Evolutionary conservation across 2,113 vertebrate species (phyloP), one percentile per base, ranked within the genome.

Genomic region (Steatornis caripensis): DNA sequence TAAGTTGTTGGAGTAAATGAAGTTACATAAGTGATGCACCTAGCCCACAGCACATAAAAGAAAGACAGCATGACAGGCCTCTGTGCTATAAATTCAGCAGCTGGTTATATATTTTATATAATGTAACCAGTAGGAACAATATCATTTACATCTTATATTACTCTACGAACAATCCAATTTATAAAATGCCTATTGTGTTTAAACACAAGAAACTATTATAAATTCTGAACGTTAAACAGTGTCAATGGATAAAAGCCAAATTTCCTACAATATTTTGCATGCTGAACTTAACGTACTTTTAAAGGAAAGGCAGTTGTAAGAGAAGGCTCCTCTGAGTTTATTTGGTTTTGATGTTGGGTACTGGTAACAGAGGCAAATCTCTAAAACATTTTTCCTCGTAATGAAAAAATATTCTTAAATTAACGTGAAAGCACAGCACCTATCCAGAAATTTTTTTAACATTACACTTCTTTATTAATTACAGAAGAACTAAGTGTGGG

Each of bases 191-290:
- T 94, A 37, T 95, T 95, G 78, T 97, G 93, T 97, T 96, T 97
- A 89, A 27, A 97, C 74, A 97, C 74, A 95, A 89, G 60, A 79
- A 97, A 85, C 54, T 39, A 77, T 32, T 87, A 96, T 97, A 98
- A 97, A 98, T 97, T 96, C 97, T 81, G 55, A 95, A 96, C 43
- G 54, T 95, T 97, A 95, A 98, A 97, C 97, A 98, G 41, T 89
- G 96, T 93, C 93, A 91, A 51, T 2, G 20, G 68, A 83, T 72
- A 90, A 97, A 97, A 97, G 55, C 82, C 62, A 96, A 89, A 89
- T 95, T 97, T 95, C 85, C 74, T 61, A 69, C 62, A 93, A 51
- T 75, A 96, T 94, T 96, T 69, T 72, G 49, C 80, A 93, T 2
- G 3, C 75, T 78, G 76, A 92, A 80, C 87, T 94, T 92, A 68